Percentiles rank a stretch among this genome's conserved stretches.
Evolutionary conservation across 2,888 invertebrate genomes (phyloP).

Genomic region (Venusia cambrica): DNA sequence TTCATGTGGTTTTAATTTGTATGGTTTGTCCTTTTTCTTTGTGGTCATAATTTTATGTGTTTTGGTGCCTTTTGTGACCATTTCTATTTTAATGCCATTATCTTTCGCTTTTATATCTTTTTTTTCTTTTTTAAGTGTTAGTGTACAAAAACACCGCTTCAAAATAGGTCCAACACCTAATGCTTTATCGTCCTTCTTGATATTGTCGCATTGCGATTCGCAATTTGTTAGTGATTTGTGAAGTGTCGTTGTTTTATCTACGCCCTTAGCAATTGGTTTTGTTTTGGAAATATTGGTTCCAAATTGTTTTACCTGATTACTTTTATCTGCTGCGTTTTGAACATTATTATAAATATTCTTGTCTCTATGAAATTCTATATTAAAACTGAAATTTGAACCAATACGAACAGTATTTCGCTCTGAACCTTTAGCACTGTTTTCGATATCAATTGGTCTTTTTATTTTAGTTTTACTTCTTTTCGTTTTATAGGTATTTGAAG

Average conservation of each 20-base stretch:
- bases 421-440: constrained; percentile 1
- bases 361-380: constrained; percentile 20
- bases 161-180: constrained; percentile 12
- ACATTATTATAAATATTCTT: constrained; percentile 23
- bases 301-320: constrained; percentile 2
- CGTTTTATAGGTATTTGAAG: no score
- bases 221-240: no score
- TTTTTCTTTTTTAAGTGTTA: constrained; percentile 14
- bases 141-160: constrained; percentile 22
- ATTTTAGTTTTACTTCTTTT: constrained; percentile 4
- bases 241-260: constrained; percentile 4
- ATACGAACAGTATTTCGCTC: constrained; percentile 21
- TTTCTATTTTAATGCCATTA: constrained; percentile 7
- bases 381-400: constrained; percentile 13
- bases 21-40: no score
- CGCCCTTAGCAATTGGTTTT: constrained; percentile 1
- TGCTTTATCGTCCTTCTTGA: constrained; percentile 10
- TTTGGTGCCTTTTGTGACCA: constrained; percentile 2
- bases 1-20: constrained; percentile 36
- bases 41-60: constrained; percentile 7
- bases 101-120: constrained; percentile 25
- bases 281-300: constrained; percentile 3
- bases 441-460: constrained; percentile 2
- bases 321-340: constrained; percentile 13
- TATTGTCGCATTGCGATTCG: constrained; percentile 13